Percentiles rank a stretch among this genome's conserved stretches.
These are phyloP conservation scores for Bedellia somnulentella DNA, from an alignment of 2,888 invertebrate genomes.

Conservation along the genomic window DNA sequence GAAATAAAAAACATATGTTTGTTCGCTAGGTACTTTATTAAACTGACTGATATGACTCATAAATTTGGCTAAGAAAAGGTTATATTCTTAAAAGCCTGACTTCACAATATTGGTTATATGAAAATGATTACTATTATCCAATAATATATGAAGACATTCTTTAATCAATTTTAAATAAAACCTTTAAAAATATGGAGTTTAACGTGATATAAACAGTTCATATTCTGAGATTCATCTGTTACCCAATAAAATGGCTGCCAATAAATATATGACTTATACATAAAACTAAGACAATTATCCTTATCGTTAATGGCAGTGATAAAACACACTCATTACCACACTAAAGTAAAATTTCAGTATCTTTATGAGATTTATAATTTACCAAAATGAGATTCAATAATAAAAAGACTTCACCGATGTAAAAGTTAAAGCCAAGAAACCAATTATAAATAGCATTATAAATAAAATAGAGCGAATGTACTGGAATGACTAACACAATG, in stretches of 20 bases:
- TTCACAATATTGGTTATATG: no score
- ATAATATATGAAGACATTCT: no score
- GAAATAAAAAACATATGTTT: slow-evolving; percentile 14
- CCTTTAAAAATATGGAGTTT: not conserved
- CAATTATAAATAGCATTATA: not conserved
- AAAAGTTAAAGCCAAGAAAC: not conserved
- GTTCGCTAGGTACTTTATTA: slow-evolving; percentile 47
- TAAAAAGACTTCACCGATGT: not conserved
- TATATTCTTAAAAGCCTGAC: no score
- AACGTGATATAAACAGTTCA: not conserved
- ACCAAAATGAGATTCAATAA: not conserved
- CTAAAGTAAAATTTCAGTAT: not conserved
- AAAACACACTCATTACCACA: not conserved
- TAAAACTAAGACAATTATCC: not conserved
- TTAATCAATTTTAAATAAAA: slow-evolving; percentile 15
- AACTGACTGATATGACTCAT: slow-evolving; percentile 57
- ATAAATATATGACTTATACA: not conserved
- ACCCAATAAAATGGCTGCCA: not conserved
- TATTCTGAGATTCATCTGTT: slow-evolving; percentile 1
- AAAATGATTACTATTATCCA: no score
- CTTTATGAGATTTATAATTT: not conserved
- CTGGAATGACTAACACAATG: slow-evolving; percentile 7
- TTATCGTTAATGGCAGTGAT: not conserved
- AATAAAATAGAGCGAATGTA: not conserved
- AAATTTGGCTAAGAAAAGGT: slow-evolving; percentile 55